Conservation (phyloP, 1,140 invertebrate species). For the Leguminivora glycinivorella region DNA sequence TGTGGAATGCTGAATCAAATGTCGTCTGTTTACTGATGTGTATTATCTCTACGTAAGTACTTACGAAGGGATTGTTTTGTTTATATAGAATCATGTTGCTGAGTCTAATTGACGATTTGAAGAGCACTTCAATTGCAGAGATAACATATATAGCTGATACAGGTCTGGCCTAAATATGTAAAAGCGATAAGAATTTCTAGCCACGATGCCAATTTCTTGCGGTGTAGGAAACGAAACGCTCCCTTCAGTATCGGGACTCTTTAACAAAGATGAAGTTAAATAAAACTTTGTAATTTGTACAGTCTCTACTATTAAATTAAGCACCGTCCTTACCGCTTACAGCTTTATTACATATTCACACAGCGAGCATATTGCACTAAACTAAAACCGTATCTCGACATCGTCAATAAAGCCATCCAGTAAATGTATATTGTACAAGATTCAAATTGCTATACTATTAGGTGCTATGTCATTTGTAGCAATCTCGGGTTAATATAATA, state of each 20-base stretch:
- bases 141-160: not conserved
- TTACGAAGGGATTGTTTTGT: not conserved
- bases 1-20: constrained; percentile 9
- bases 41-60: not conserved
- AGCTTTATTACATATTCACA: not conserved
- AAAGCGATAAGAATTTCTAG: too few relatives aligned
- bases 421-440: not conserved
- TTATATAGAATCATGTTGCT: not conserved
- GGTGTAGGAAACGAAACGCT: too few relatives aligned
- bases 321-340: too few relatives aligned
- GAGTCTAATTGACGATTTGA: not conserved
- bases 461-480: too few relatives aligned
- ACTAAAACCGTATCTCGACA: not conserved
- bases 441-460: too few relatives aligned
- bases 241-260: too few relatives aligned
- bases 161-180: too few relatives aligned
- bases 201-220: too few relatives aligned
- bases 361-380: not conserved
- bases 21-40: not conserved
- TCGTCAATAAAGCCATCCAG: not conserved
- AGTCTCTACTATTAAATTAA: too few relatives aligned
- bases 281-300: too few relatives aligned
- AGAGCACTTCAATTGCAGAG: not conserved
- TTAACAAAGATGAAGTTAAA: too few relatives aligned
- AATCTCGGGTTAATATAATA: too few relatives aligned